These are phyloP conservation scores for Pandemis cinnamomeana DNA, from an alignment of 2,888 invertebrate species.

Conservation along the genomic window DNA sequence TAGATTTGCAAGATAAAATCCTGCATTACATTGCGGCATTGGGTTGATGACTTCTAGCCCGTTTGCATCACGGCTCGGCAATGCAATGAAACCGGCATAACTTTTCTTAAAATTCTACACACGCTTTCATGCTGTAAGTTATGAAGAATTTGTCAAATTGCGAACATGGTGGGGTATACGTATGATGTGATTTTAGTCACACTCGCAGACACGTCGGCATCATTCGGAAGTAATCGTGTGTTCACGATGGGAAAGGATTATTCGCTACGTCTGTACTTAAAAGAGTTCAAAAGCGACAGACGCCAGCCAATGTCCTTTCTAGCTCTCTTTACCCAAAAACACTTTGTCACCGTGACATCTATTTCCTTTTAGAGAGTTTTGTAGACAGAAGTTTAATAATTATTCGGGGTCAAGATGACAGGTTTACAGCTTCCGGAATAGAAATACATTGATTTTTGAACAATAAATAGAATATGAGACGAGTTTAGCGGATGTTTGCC, in stretches of 20 bases:
- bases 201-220: too few relatives aligned
- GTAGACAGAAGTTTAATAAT: conserved; percentile 4
- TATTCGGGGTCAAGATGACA: neutral
- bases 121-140: too few relatives aligned
- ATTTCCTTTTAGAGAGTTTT: conserved; percentile 21
- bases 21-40: too few relatives aligned
- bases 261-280: neutral
- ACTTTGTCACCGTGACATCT: conserved; percentile 20
- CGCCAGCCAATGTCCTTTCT: neutral
- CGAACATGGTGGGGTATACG: too few relatives aligned
- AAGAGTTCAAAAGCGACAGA: neutral
- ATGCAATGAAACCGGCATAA: too few relatives aligned
- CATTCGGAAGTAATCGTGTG: too few relatives aligned
- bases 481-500: neutral
- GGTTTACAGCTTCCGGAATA: conserved; percentile 9
- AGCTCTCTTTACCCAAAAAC: neutral
- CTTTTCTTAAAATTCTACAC: too few relatives aligned
- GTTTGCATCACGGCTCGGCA: too few relatives aligned
- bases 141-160: too few relatives aligned
- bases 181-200: too few relatives aligned
- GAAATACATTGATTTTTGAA: neutral
- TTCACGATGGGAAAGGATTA: too few relatives aligned
- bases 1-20: neutral
- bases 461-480: neutral
- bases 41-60: too few relatives aligned